Evolutionary conservation across 2,888 invertebrate species (phyloP).

Genomic region (Aleiodes alternator): DNA sequence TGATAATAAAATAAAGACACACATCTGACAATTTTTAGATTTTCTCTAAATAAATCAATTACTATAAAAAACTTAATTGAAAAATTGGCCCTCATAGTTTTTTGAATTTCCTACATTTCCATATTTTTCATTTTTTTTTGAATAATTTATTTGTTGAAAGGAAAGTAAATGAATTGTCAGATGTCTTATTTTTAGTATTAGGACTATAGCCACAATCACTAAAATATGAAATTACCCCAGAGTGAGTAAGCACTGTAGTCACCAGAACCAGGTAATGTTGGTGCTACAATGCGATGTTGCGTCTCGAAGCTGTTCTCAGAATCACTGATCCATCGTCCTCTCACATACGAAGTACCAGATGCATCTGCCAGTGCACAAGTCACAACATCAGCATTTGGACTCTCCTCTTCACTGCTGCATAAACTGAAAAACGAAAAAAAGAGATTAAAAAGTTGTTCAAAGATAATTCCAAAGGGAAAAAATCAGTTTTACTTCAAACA

Average conservation of each 20-base stretch:
- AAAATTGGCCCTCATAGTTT: too few species aligned
- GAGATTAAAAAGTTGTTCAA: conserved; percentile 27
- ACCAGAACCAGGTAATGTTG: conserved; percentile 88
- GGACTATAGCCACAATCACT: not conserved
- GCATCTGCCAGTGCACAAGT: conserved; percentile 81
- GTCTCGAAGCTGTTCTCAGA: conserved; percentile 82
- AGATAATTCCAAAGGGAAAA: not conserved
- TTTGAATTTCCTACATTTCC: too few species aligned
- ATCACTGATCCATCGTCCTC: conserved; percentile 86
- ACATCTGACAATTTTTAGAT: too few species aligned
- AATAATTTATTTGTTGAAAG: conserved; percentile 1
- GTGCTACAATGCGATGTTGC: conserved; percentile 88
- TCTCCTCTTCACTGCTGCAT: conserved; percentile 71
- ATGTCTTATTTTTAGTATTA: too few species aligned
- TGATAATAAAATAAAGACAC: too few species aligned
- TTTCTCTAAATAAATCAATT: too few species aligned
- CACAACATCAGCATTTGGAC: conserved; percentile 67
- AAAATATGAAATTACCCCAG: conserved; percentile 80
- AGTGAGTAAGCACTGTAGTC: conserved; percentile 87
- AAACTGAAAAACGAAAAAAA: conserved; percentile 56
- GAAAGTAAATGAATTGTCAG: too few species aligned
- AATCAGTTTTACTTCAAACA: too few species aligned
- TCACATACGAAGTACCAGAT: conserved; percentile 86
- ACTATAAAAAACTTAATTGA: too few species aligned
- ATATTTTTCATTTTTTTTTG: not conserved